phyloP scores from a whole-genome alignment of 2,113 vertebrate species.

The Grammomys surdaster region DNA sequence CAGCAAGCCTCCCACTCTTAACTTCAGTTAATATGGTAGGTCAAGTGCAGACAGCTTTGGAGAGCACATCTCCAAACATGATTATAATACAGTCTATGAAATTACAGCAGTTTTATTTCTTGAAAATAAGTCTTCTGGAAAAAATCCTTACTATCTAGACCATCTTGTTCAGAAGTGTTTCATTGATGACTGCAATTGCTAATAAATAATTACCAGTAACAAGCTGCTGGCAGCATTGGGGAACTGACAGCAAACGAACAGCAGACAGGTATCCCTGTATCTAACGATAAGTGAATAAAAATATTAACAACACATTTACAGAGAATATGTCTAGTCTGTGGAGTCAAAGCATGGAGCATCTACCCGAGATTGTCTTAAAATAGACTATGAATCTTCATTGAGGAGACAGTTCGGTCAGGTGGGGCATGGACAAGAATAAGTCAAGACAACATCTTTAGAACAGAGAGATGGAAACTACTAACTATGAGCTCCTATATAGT shows the following conservation, averaged over 20 bases:
- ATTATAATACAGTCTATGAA: neutral
- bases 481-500: neutral
- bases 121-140: conserved; percentile 41
- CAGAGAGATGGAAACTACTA: neutral
- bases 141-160: neutral
- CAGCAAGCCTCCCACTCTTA: neutral
- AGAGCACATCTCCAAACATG: neutral
- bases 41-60: conserved; percentile 23
- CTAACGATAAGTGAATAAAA: neutral
- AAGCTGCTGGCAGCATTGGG: neutral
- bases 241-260: neutral
- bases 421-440: neutral
- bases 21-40: neutral
- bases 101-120: conserved; percentile 10
- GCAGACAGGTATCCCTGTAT: neutral
- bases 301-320: neutral
- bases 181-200: neutral
- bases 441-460: neutral
- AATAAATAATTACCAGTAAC: neutral
- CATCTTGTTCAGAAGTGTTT: neutral
- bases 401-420: neutral
- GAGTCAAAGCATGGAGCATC: neutral
- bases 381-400: neutral
- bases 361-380: neutral
- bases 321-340: neutral